Percentiles rank a stretch among this genome's conserved stretches.
These are phyloP conservation scores for Astatoreochromis straeleni DNA, from an alignment of 2,113 vertebrate species.

Conservation along the genomic window DNA sequence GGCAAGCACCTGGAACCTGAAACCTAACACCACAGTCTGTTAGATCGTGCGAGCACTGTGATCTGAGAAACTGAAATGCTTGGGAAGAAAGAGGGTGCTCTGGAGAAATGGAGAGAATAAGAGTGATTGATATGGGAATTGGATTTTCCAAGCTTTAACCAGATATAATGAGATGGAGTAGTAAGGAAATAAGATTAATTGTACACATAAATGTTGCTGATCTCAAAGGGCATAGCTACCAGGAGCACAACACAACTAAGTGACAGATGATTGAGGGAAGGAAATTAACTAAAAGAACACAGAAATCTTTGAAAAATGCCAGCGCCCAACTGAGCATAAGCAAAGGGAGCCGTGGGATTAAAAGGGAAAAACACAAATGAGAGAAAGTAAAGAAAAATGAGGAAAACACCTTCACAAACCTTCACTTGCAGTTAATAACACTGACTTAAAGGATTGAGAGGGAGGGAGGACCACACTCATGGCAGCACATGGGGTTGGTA, in stretches of 20 bases:
- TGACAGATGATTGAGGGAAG: neutral
- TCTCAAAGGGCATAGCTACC: neutral
- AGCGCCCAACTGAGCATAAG: neutral
- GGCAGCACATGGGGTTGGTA: neutral
- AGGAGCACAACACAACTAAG: neutral
- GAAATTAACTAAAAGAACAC: neutral
- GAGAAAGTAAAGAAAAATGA: neutral
- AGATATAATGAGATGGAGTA: neutral
- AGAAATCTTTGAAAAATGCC: neutral
- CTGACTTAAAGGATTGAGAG: neutral
- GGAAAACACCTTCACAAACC: neutral
- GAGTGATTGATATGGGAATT: neutral
- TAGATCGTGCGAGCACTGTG: constrained; percentile 40
- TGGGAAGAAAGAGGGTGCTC: neutral
- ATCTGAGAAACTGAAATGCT: constrained; percentile 55
- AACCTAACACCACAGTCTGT: neutral
- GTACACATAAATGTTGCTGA: neutral
- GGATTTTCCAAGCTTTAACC: neutral
- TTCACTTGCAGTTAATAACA: neutral
- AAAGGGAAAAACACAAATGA: rapidly evolving
- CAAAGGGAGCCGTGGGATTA: neutral
- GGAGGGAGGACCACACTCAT: neutral
- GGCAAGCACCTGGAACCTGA: constrained; percentile 36
- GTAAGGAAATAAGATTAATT: neutral
- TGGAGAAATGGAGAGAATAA: neutral